phyloP scores from a whole-genome alignment of 2,113 vertebrate genomes.

The Pteronura brasiliensis region DNA sequence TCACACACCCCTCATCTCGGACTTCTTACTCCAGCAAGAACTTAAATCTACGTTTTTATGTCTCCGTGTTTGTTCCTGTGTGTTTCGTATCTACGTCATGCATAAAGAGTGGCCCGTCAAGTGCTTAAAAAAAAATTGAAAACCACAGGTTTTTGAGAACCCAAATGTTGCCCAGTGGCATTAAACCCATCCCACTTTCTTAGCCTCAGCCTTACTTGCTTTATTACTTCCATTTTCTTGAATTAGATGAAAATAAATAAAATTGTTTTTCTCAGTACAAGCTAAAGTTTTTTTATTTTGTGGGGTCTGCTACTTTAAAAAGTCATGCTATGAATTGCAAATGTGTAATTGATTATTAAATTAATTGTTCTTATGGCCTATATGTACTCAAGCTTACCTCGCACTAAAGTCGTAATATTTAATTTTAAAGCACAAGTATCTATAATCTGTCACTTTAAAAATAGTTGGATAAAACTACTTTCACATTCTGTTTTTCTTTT shows the following conservation, averaged over 20 bases:
- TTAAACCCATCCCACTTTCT: background rate
- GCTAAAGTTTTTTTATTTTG: background rate
- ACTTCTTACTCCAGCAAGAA: background rate
- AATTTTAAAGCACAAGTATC: background rate
- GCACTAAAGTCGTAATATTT: background rate
- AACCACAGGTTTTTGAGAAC: background rate
- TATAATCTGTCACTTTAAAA: background rate
- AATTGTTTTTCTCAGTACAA: background rate
- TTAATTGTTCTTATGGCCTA: background rate
- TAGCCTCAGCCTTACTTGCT: background rate
- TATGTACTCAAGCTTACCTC: background rate
- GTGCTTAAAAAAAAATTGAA: background rate
- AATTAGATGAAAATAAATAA: background rate
- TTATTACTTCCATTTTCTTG: background rate
- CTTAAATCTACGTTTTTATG: background rate
- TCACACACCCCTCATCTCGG: background rate
- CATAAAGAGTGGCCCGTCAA: background rate
- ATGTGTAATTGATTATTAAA: background rate
- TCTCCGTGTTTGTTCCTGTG: background rate
- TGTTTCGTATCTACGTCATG: background rate
- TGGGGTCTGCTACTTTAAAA: background rate
- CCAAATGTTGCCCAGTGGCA: background rate
- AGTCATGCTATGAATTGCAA: background rate
- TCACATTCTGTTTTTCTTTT: slow-evolving; percentile 8
- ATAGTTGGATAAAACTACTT: background rate